Conservation (phyloP, 2,113 vertebrate species). For the Bubalus kerabau region DNA sequence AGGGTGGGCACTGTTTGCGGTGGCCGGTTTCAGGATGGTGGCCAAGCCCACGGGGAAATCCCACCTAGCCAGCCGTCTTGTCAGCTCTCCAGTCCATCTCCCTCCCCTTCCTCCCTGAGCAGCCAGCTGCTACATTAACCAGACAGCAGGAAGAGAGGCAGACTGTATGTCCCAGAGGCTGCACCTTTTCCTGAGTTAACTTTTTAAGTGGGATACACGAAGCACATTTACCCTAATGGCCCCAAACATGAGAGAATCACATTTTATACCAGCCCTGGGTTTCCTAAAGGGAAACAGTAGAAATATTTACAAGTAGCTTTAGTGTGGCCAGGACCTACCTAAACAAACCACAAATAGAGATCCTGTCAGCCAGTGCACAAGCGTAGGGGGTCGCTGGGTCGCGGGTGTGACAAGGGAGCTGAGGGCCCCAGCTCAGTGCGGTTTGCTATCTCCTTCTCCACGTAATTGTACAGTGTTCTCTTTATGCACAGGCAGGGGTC, state of each 20-base stretch:
- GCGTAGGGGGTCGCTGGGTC: neutral
- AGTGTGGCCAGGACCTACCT: neutral
- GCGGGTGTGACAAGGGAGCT: neutral
- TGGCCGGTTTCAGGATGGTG: neutral
- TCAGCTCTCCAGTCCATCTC: neutral
- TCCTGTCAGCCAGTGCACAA: neutral
- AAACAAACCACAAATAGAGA: neutral
- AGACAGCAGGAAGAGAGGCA: slow-evolving; percentile 64
- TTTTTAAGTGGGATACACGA: slow-evolving; percentile 34
- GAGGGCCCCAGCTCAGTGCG: neutral
- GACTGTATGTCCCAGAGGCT: slow-evolving; percentile 54
- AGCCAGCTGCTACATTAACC: slow-evolving; percentile 42
- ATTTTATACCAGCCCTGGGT: slow-evolving; percentile 20
- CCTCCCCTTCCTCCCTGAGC: neutral
- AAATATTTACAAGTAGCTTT: slow-evolving; percentile 55
- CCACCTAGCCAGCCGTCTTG: neutral
- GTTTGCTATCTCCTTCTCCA: neutral
- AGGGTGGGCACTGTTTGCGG: neutral
- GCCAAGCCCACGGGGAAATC: neutral
- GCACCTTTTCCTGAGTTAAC: slow-evolving; percentile 54
- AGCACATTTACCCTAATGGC: slow-evolving; percentile 48
- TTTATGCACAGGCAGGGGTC: neutral
- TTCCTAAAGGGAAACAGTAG: slow-evolving; percentile 40
- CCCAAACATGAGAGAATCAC: slow-evolving; percentile 40
- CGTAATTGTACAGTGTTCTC: neutral